Conservation (phyloP, 2,113 vertebrate species). For the Varanus salvator region DNA sequence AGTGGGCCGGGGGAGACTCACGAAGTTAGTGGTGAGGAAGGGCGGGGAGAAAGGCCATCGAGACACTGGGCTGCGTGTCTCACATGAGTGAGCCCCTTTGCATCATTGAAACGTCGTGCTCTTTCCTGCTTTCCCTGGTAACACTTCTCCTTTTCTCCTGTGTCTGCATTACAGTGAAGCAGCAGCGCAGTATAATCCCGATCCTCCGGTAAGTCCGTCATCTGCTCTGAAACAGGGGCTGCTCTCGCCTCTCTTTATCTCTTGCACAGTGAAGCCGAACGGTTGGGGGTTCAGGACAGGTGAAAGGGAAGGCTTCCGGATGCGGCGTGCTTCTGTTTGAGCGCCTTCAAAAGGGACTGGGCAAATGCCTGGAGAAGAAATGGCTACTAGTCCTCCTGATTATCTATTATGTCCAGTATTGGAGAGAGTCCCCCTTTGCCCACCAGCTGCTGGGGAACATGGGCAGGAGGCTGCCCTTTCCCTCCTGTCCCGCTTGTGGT, state of each 20-base stretch:
- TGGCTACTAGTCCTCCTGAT: too few relatives aligned
- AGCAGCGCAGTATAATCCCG: constrained; percentile 75
- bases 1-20: neutral
- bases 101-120: neutral
- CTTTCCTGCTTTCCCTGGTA: neutral
- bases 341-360: too few relatives aligned
- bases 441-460: too few relatives aligned
- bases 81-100: neutral
- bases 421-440: too few relatives aligned
- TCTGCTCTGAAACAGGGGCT: neutral
- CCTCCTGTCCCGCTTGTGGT: too few relatives aligned
- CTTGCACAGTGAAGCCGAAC: too few relatives aligned
- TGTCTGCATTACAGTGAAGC: constrained; percentile 63
- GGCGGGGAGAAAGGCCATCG: neutral
- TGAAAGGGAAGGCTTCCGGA: neutral
- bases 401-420: too few relatives aligned
- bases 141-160: neutral
- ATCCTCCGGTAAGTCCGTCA: constrained; percentile 71
- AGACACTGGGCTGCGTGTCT: neutral
- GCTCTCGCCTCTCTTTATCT: too few relatives aligned
- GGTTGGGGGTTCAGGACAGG: too few relatives aligned
- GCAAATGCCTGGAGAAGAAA: too few relatives aligned
- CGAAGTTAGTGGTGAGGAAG: neutral
- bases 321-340: too few relatives aligned
- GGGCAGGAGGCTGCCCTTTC: too few relatives aligned